Evolutionary conservation across 2,797 vertebrate species (phyloP).

Genomic region (Sebastes baramenuke): DNA sequence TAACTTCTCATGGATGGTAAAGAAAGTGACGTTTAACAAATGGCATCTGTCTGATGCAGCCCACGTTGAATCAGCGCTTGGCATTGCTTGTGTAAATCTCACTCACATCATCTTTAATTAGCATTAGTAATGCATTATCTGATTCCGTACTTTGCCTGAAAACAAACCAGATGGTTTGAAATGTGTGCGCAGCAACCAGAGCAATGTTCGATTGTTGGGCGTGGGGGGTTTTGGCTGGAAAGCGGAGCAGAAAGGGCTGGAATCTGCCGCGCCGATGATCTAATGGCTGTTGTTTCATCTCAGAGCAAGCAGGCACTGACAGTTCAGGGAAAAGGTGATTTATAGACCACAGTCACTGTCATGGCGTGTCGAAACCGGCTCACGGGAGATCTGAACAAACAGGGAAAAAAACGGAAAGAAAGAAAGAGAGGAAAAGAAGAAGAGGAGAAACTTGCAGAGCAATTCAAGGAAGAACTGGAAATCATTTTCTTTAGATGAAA

Average conservation of each 20-base stretch:
- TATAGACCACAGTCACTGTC: conserved; percentile 77
- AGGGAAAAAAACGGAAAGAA: not conserved
- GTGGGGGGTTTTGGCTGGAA: conserved; percentile 58
- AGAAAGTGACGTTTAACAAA: conserved; percentile 42
- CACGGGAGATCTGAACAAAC: conserved; percentile 53
- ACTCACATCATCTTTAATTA: conserved; percentile 72
- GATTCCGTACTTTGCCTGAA: conserved; percentile 51
- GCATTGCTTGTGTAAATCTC: conserved; percentile 59
- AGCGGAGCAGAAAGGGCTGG: conserved; percentile 60
- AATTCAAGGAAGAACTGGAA: conserved; percentile 13
- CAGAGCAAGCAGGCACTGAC: conserved; percentile 75
- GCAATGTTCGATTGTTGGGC: conserved; percentile 39
- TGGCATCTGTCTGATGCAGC: conserved; percentile 46
- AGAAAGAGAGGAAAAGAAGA: conserved; percentile 2
- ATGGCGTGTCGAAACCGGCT: conserved; percentile 63
- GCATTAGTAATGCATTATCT: conserved; percentile 70
- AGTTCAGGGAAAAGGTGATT: conserved; percentile 79
- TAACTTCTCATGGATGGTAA: not conserved
- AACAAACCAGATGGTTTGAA: conserved; percentile 73
- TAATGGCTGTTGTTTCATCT: conserved; percentile 84
- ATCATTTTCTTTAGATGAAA: not conserved
- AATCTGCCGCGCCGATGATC: conserved; percentile 75
- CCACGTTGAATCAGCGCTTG: conserved; percentile 51
- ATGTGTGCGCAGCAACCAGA: conserved; percentile 50
- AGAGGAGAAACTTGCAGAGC: conserved; percentile 49